These are phyloP conservation scores for Drosophila repleta DNA, from an alignment of 1,140 invertebrate species.

Conservation along the genomic window DNA sequence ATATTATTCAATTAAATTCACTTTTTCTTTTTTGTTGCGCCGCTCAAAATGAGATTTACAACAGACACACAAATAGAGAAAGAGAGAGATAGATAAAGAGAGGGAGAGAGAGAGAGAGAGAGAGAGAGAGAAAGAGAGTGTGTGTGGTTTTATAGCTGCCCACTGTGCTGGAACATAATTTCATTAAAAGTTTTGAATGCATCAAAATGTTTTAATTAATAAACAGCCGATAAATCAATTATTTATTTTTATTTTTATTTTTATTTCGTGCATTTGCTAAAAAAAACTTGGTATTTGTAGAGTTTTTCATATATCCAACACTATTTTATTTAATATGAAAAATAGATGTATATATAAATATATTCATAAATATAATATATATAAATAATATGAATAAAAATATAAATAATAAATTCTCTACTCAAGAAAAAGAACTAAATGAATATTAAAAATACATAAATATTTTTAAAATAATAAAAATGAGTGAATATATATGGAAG, in stretches of 20 bases:
- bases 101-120: no score
- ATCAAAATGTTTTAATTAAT: constrained; percentile 6
- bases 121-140: no score
- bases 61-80: not conserved
- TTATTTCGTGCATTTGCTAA: not conserved
- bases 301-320: no score
- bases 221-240: constrained; percentile 12
- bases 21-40: not conserved
- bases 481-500: no score
- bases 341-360: not conserved
- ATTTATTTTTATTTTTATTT: not conserved
- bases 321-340: not conserved
- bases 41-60: constrained; percentile 6
- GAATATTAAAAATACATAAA: no score
- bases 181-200: constrained; percentile 3
- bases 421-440: no score
- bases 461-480: no score
- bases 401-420: no score
- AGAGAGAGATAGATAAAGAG: no score
- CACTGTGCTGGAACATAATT: not conserved
- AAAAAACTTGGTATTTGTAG: not conserved
- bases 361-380: not conserved
- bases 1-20: constrained; percentile 34
- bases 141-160: not conserved
- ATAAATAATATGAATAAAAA: no score